A percentile compares a stretch with the other conserved stretches of the same genome.
phyloP scores from a whole-genome alignment of 2,113 vertebrate genomes.

The Paracanthobrama guichenoti region DNA sequence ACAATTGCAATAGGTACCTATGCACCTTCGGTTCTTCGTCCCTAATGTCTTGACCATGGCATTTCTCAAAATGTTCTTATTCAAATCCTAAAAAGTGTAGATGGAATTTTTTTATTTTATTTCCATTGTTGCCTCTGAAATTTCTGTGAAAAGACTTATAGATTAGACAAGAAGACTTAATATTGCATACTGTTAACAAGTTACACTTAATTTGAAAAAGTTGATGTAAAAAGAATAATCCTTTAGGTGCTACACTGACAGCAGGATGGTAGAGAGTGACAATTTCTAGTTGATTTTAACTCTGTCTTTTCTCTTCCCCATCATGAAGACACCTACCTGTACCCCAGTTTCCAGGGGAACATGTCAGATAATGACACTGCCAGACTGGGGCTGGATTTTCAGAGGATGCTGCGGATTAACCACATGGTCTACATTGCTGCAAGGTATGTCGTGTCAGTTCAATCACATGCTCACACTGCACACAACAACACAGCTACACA shows the following conservation, averaged over 20 bases:
- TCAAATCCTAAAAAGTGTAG: too few species aligned
- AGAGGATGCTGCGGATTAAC: constrained; percentile 88
- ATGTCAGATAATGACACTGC: constrained; percentile 82
- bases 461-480: constrained; percentile 2
- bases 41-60: too few species aligned
- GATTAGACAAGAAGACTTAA: too few species aligned
- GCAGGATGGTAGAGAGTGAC: not conserved
- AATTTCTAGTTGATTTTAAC: not conserved
- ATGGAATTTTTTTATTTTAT: too few species aligned
- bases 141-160: too few species aligned
- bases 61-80: too few species aligned
- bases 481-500: not conserved
- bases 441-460: constrained; percentile 75
- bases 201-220: not conserved
- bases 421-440: constrained; percentile 87
- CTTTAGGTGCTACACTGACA: not conserved
- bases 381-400: constrained; percentile 88
- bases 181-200: not conserved
- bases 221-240: not conserved
- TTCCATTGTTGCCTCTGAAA: too few species aligned
- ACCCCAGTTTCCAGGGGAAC: constrained; percentile 85
- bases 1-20: too few species aligned
- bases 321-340: constrained; percentile 76
- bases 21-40: too few species aligned
- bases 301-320: not conserved